phyloP scores from a whole-genome alignment of 2,888 invertebrate species.

The Rapana venosa region DNA sequence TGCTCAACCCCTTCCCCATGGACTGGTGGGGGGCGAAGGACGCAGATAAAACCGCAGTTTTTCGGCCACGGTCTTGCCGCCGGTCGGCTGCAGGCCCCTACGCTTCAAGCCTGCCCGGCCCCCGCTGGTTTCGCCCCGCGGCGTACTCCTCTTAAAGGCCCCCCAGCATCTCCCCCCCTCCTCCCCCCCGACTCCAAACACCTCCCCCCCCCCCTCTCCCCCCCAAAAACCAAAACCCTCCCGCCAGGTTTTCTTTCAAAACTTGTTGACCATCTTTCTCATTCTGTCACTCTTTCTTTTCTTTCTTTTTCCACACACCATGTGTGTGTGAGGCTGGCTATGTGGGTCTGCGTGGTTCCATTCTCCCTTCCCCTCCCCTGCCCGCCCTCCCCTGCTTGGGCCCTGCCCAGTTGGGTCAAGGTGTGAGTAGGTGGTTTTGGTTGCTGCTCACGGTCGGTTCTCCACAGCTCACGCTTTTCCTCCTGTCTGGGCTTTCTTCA shows the following conservation, averaged over 20 bases:
- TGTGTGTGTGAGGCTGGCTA: not conserved
- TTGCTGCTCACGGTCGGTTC: too few species aligned
- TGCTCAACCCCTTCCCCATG: slow-evolving; percentile 73
- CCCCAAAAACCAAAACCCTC: not conserved
- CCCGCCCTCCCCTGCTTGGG: too few species aligned
- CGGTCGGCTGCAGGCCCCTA: slow-evolving; percentile 73
- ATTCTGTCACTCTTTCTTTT: not conserved
- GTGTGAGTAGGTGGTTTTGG: too few species aligned
- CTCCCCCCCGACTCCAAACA: too few species aligned
- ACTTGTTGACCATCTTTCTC: too few species aligned
- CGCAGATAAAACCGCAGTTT: slow-evolving; percentile 71
- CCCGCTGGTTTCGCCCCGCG: slow-evolving; percentile 54
- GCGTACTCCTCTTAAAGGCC: slow-evolving; percentile 39
- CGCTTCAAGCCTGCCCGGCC: slow-evolving; percentile 53
- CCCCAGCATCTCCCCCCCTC: not conserved
- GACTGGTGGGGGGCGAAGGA: slow-evolving; percentile 69
- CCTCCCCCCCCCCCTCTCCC: too few species aligned
- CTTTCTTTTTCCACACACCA: slow-evolving; percentile 1
- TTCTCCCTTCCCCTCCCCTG: too few species aligned
- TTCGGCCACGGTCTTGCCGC: slow-evolving; percentile 78
- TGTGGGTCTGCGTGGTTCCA: too few species aligned
- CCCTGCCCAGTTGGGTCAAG: too few species aligned
- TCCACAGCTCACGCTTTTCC: too few species aligned
- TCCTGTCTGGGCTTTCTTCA: too few species aligned
- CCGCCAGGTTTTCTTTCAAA: not conserved